Conservation (phyloP, 2,797 vertebrate species). For the Poecile montanus region DNA sequence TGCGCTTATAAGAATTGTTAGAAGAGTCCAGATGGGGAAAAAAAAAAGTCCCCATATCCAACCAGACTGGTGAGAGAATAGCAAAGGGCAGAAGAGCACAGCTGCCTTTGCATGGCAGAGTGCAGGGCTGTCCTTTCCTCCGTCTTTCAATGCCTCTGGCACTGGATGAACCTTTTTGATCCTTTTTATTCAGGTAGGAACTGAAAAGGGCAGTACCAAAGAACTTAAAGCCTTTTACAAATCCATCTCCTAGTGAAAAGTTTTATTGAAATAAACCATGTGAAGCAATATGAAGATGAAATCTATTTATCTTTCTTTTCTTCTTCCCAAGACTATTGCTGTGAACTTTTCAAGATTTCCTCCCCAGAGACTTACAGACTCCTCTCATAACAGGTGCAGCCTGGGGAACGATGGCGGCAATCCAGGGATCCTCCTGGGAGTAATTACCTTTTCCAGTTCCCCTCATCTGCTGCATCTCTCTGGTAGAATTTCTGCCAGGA, state of each 20-base stretch:
- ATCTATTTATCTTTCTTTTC: background rate
- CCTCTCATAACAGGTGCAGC: constrained; percentile 1
- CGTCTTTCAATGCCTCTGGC: background rate
- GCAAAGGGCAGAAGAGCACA: background rate
- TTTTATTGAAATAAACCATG: background rate
- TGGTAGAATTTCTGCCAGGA: background rate
- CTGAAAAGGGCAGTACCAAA: background rate
- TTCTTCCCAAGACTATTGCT: background rate
- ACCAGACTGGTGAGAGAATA: background rate
- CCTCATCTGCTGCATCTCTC: background rate
- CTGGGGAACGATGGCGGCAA: rapidly evolving
- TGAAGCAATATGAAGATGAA: background rate
- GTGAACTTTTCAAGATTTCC: background rate
- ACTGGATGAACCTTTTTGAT: background rate
- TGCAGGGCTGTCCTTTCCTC: rapidly evolving
- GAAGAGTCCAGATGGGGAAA: background rate
- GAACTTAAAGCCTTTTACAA: background rate
- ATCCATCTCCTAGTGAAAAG: background rate
- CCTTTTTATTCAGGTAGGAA: background rate
- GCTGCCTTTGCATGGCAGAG: background rate
- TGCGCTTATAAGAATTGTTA: background rate
- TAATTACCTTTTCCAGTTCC: background rate
- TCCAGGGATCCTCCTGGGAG: background rate
- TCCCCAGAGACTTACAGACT: background rate
- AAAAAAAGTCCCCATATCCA: background rate